These are phyloP conservation scores for Seriola dumerili DNA, from an alignment of 2,113 vertebrate species.

Conservation along the genomic window DNA sequence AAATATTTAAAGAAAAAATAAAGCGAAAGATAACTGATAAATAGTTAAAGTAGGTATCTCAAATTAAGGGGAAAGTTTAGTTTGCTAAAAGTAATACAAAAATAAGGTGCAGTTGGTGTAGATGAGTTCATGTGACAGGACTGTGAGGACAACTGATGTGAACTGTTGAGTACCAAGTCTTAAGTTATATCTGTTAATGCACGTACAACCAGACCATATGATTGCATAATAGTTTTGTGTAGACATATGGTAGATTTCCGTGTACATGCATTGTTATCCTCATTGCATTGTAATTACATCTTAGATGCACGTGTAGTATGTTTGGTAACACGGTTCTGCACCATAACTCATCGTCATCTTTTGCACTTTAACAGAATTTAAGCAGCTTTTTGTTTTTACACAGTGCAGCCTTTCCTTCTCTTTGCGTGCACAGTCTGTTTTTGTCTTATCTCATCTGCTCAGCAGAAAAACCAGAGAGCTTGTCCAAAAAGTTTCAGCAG, in stretches of 20 bases:
- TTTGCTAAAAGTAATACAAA: background rate
- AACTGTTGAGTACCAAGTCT: background rate
- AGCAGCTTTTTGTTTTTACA: background rate
- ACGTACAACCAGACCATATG: background rate
- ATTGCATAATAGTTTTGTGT: background rate
- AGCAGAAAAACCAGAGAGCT: slow-evolving; percentile 7
- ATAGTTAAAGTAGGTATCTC: background rate
- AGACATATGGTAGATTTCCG: background rate
- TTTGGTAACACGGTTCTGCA: background rate
- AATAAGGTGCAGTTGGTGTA: background rate
- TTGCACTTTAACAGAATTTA: background rate
- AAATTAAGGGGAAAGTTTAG: background rate
- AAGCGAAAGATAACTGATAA: background rate
- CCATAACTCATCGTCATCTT: background rate
- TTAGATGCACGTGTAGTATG: background rate
- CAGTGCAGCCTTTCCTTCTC: background rate
- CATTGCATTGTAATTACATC: background rate
- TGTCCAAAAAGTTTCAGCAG: slow-evolving; percentile 14
- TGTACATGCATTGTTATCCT: background rate
- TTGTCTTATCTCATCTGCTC: slow-evolving; percentile 42
- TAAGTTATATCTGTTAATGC: background rate
- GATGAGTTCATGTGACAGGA: too few relatives aligned
- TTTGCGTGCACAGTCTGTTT: background rate
- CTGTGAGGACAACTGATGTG: background rate
- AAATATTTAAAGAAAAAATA: background rate